Conservation (phyloP, 2,888 invertebrate species). For the Drosophila suboccidentalis region DNA sequence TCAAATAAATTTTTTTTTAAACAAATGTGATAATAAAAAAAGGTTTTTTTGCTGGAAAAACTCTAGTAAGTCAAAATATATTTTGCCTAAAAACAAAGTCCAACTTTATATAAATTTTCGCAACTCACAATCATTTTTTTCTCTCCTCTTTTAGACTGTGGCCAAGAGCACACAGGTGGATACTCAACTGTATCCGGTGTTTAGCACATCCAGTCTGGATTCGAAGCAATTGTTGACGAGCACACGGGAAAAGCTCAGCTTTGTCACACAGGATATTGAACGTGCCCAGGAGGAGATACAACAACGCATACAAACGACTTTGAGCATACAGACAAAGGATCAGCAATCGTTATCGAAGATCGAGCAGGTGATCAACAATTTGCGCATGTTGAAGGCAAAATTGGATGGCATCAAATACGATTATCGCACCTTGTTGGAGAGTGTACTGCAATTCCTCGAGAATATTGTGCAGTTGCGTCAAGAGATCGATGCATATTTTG, state of each 20-base stretch:
- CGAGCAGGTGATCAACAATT: slow-evolving; percentile 88
- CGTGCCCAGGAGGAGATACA: slow-evolving; percentile 90
- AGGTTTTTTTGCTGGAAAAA: too few species aligned
- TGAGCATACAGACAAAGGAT: slow-evolving; percentile 88
- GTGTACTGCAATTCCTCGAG: slow-evolving; percentile 90
- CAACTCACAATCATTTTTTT: not conserved
- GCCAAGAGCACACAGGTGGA: slow-evolving; percentile 90
- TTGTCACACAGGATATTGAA: slow-evolving; percentile 88
- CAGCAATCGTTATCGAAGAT: slow-evolving; percentile 86
- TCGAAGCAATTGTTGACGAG: slow-evolving; percentile 87
- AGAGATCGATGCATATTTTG: slow-evolving; percentile 87
- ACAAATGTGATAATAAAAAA: too few species aligned
- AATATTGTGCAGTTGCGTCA: slow-evolving; percentile 88
- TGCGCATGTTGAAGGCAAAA: slow-evolving; percentile 89
- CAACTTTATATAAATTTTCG: too few species aligned
- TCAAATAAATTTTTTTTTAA: too few species aligned
- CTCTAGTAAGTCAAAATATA: too few species aligned
- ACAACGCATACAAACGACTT: slow-evolving; percentile 89
- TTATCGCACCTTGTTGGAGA: slow-evolving; percentile 90
- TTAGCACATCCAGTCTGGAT: slow-evolving; percentile 88
- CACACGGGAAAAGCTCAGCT: slow-evolving; percentile 87
- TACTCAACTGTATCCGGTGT: slow-evolving; percentile 91
- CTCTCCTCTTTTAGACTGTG: slow-evolving; percentile 86
- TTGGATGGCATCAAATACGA: slow-evolving; percentile 90
- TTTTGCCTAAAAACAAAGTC: too few species aligned